Evolutionary conservation across 1,140 invertebrate species (phyloP), one percentile per base, ranked within the genome.

Genomic region (Halyomorpha halys): DNA sequence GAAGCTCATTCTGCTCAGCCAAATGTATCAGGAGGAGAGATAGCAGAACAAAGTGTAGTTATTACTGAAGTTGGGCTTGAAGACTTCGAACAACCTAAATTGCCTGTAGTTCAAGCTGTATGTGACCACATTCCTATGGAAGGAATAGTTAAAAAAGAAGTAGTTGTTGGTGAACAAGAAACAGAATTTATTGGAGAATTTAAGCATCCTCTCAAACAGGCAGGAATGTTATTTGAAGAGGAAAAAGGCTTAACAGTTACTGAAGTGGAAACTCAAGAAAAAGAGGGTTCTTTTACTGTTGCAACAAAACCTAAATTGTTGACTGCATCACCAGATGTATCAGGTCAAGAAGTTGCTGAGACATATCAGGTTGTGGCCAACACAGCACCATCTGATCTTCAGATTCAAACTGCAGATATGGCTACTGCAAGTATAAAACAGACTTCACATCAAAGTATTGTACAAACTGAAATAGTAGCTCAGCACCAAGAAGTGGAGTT

Each of bases 401-500:
- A 63, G 3, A 63, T 73, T 70, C 14, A 34, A 9, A 61, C 61
- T 16, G 70, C 73, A 11, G 49, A 67, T 25, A 68, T 69, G 51
- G 69, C 68, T 27, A 71, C 72, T 23, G 80, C 78, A 5, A 75
- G 67, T 64, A 68, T 77, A 61, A 70, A 76, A 68, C 75, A 74
- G 68, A 69, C 75, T 25, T 72, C 75, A 39, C 76, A 78, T 25
- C 78, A 81, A 70, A 75, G 78, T 67, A 65, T 82, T 18, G 71
- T 79, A 54, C 74, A 77, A 66, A 75, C 73, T 13, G 76, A 81
- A 72, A 72, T 75, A 25, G 65, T 78, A 34, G 67, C 75, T 44
- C 74, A 77, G 2, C 80, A 82, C 70, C 76, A 76, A 61, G 81
- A 82, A 73, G 72, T 71, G 49, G 67, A 72, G 53, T 77, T 82